Evolutionary conservation across 1,140 invertebrate genomes (phyloP).

Genomic region (Sarcophaga peregrina): DNA sequence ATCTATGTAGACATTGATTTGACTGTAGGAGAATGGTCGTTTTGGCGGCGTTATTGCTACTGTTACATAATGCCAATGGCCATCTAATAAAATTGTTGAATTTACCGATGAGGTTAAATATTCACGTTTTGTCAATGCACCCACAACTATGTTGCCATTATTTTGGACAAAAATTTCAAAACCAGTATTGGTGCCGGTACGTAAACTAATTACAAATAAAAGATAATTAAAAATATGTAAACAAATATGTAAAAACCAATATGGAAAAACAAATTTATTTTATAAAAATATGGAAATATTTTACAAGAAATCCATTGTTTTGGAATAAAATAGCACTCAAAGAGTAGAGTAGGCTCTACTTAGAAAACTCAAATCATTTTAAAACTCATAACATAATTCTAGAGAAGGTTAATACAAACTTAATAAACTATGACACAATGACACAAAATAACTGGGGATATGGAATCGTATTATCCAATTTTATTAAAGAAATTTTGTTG

Average conservation of each 20-base stretch:
- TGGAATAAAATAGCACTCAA: not conserved
- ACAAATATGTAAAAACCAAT: not conserved
- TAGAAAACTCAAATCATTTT: no score
- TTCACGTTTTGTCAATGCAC: constrained; percentile 71
- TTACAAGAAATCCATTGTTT: no score
- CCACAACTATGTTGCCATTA: constrained; percentile 70
- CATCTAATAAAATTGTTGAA: constrained; percentile 69
- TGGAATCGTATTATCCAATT: no score
- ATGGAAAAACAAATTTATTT: not conserved
- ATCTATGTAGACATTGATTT: constrained; percentile 73
- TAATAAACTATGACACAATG: no score
- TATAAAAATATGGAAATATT: no score
- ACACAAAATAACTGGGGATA: no score
- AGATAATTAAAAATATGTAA: constrained; percentile 17
- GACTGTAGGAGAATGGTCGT: constrained; percentile 73
- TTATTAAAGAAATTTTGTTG: no score
- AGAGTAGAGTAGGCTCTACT: no score
- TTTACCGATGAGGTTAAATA: constrained; percentile 69
- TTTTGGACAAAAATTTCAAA: constrained; percentile 74
- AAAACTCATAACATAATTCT: no score
- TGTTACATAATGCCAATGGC: constrained; percentile 73
- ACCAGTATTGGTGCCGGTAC: constrained; percentile 69
- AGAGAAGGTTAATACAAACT: no score
- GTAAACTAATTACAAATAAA: constrained; percentile 65
- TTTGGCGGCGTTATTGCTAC: constrained; percentile 71